A percentile compares a stretch with the other conserved stretches of the same genome.
Evolutionary conservation across 2,888 invertebrate genomes (phyloP).

Genomic region (Dione vanillae): DNA sequence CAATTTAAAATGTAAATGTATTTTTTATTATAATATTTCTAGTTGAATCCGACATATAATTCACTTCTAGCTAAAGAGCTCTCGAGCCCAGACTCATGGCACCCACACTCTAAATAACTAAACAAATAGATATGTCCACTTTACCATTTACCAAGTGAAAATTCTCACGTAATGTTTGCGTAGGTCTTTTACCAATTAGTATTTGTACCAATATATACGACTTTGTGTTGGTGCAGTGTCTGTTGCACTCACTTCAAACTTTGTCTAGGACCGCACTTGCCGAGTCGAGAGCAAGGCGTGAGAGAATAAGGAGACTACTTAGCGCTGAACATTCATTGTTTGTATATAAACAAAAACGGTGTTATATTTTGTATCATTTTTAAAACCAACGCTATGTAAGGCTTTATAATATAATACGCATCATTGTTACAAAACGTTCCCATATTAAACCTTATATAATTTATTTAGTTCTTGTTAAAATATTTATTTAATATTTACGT

Average conservation of each 20-base stretch:
- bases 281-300: conserved; percentile 61
- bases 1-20: too few species aligned
- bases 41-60: conserved; percentile 47
- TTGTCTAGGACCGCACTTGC: conserved; percentile 64
- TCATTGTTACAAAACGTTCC: not conserved
- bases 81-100: conserved; percentile 71
- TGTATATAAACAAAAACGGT: conserved; percentile 62
- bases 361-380: conserved; percentile 55
- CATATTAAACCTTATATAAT: not conserved
- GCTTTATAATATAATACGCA: not conserved
- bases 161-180: conserved; percentile 81
- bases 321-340: conserved; percentile 67
- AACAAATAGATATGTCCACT: conserved; percentile 81
- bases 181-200: conserved; percentile 83
- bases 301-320: conserved; percentile 64
- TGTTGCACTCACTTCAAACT: conserved; percentile 65
- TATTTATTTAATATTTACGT: not conserved
- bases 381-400: not conserved
- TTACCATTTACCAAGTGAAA: conserved; percentile 82
- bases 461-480: not conserved
- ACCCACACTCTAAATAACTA: conserved; percentile 82
- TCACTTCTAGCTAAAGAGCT: conserved; percentile 65
- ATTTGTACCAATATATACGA: conserved; percentile 78
- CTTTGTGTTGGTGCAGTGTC: conserved; percentile 58
- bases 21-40: conserved; percentile 29